Base-by-base conservation (phyloP, 2,797 vertebrate genomes). In the Halcyon leucocephala region DNA sequence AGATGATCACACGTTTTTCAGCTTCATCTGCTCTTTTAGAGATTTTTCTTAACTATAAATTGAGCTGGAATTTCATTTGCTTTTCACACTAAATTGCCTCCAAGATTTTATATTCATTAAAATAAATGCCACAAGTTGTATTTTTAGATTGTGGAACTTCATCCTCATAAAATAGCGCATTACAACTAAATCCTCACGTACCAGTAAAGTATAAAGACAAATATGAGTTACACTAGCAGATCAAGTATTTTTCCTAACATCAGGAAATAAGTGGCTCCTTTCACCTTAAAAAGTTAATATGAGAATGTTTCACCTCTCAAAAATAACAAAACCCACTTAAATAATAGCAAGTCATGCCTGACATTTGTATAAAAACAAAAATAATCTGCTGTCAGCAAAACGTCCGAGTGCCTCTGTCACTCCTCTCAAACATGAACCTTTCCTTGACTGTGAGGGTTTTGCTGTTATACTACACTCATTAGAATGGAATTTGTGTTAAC, bases 401-500 rank as follows among this genome's bases (percentile, higher is more conserved):
- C 98, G 98, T 98, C 98, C 98, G 97, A 97, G 96, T 98, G 98
- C 97, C 98, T 98, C 98, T 98, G 98, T 99, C 98, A 98, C 97
- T 98, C 97, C 85, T 96, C 90, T 94, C 96, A 81, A 98, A 98
- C 97, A 98, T 97, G 98, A 98, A 98, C 98, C 97, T 97, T 98
- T 98, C 98, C 97, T 98, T 97, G 96, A 98, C 98, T 97, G 98
- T 96, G 97, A 98, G 98, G 98, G 97, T 98, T 98, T 98, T 97
- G 97, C 98, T 98, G 97, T 98, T 98, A 98, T 97, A 97, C 97
- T 97, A 98, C 97, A 97, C 98, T 99, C 99, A 99, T 99, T 99
- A 99, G 99, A 99, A 99, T 96, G 99, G 99, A 99, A 99, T 99
- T 99, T 99, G 98, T 99, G 99, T 98, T 99, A 99, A 99, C 99